Conservation (phyloP, 2,113 vertebrate species). For the Triplophysa siluroides region DNA sequence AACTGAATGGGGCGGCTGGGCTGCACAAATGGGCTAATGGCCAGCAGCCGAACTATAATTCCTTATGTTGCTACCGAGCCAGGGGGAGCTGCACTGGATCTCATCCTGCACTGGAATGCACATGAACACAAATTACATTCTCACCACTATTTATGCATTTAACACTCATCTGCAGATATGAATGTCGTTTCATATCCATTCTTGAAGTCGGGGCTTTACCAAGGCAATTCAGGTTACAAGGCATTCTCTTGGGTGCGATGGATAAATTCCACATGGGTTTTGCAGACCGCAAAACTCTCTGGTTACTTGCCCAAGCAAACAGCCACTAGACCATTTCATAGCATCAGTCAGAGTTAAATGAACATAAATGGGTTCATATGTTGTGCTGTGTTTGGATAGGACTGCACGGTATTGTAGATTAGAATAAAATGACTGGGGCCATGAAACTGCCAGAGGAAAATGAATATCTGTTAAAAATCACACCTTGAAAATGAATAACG, state of each 20-base stretch:
- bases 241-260: constrained; percentile 37
- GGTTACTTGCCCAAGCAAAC: constrained; percentile 52
- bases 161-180: constrained; percentile 26
- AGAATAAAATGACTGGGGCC: constrained; percentile 5
- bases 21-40: constrained; percentile 41
- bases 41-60: constrained; percentile 46
- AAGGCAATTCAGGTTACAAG: constrained; percentile 38
- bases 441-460: constrained; percentile 28
- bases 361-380: constrained; percentile 41
- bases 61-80: constrained; percentile 39
- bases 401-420: neutral
- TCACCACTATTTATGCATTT: constrained; percentile 34
- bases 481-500: constrained; percentile 1
- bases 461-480: constrained; percentile 31
- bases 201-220: constrained; percentile 29
- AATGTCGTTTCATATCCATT: constrained; percentile 36
- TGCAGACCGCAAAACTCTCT: constrained; percentile 35
- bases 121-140: constrained; percentile 28
- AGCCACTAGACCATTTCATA: constrained; percentile 48
- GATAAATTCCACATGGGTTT: constrained; percentile 40
- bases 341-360: constrained; percentile 44
- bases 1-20: constrained; percentile 22
- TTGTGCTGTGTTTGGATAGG: constrained; percentile 28
- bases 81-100: constrained; percentile 36
- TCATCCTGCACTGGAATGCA: constrained; percentile 30